Evolutionary conservation across 2,797 vertebrate genomes (phyloP).

Genomic region (Enteromius anoplus): DNA sequence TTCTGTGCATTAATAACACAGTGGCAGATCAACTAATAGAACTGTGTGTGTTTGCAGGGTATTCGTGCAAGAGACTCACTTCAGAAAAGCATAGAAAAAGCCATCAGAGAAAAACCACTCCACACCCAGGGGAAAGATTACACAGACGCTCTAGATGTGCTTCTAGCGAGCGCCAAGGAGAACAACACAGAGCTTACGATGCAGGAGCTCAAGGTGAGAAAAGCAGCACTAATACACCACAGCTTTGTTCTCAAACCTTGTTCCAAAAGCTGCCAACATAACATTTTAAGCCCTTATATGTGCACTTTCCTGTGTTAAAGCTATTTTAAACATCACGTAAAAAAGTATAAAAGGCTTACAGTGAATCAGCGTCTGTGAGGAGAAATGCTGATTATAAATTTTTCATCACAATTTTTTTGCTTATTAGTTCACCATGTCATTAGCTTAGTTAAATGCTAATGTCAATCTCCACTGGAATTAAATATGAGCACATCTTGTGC

Average conservation of each 20-base stretch:
- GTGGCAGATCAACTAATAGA: not conserved
- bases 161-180: conserved; percentile 94
- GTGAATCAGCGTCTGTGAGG: not conserved
- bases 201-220: conserved; percentile 94
- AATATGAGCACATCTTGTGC: not conserved
- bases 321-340: not conserved
- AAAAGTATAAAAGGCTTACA: not conserved
- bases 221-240: not conserved
- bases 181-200: conserved; percentile 93
- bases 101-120: conserved; percentile 93
- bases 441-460: not conserved
- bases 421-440: not conserved
- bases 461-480: not conserved
- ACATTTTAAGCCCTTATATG: not conserved
- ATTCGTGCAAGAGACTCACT: conserved; percentile 91
- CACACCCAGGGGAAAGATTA: conserved; percentile 93
- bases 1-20: not conserved
- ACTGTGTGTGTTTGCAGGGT: conserved; percentile 76
- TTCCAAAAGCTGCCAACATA: not conserved
- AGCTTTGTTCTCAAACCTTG: not conserved
- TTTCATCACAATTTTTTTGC: not conserved
- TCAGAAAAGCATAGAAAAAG: conserved; percentile 92
- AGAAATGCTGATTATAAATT: not conserved
- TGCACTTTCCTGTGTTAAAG: not conserved
- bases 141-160: conserved; percentile 89